A percentile compares a stretch with the other conserved stretches of the same genome.
These are phyloP conservation scores for Peromyscus eremicus DNA, from an alignment of 2,797 vertebrate species.

Conservation along the genomic window DNA sequence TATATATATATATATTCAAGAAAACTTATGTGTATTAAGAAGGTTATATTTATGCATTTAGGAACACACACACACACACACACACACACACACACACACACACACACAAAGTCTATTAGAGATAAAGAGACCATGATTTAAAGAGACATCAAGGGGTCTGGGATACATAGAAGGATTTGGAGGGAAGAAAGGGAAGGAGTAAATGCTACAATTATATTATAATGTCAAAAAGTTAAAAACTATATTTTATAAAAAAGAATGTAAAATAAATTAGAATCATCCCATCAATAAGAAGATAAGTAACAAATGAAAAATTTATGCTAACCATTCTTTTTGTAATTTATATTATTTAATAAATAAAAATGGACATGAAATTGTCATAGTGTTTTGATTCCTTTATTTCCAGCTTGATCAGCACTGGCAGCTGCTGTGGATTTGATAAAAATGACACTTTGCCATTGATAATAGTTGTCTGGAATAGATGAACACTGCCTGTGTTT, in stretches of 20 bases:
- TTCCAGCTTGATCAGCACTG: background rate
- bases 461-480: background rate
- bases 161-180: background rate
- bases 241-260: background rate
- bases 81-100: background rate
- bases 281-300: background rate
- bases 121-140: background rate
- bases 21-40: background rate
- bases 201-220: background rate
- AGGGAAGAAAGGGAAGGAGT: background rate
- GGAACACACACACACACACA: background rate
- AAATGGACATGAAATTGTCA: background rate
- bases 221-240: background rate
- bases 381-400: background rate
- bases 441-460: background rate
- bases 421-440: background rate
- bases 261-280: background rate
- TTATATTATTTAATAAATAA: conserved; percentile 24
- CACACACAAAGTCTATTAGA: background rate
- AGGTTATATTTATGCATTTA: background rate
- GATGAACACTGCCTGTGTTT: background rate
- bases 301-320: background rate
- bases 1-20: background rate
- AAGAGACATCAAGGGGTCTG: background rate
- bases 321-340: background rate